phyloP scores from a whole-genome alignment of 2,113 vertebrate genomes.

The Aphyosemion australe region DNA sequence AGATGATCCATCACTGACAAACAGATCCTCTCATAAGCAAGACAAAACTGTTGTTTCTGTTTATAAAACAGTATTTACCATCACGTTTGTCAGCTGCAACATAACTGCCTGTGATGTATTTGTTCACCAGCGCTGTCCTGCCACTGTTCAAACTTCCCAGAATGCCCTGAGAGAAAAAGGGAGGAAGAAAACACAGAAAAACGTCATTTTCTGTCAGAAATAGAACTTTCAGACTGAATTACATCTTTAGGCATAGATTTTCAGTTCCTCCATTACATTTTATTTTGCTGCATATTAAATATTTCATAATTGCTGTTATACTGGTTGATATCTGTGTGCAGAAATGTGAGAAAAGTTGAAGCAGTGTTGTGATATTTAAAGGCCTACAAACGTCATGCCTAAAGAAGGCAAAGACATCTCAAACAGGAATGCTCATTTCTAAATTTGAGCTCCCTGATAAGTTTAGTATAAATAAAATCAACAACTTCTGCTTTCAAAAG shows the following conservation, averaged over 20 bases:
- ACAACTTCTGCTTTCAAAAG: no score
- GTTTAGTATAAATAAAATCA: no score
- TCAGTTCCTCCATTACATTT: neutral
- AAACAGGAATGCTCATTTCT: no score
- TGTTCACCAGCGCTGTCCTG: conserved; percentile 90
- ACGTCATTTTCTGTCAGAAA: neutral
- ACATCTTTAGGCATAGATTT: neutral
- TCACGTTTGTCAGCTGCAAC: conserved; percentile 86
- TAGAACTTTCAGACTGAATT: neutral
- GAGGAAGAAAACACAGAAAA: conserved; percentile 21
- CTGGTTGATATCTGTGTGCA: neutral
- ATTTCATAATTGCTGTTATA: neutral
- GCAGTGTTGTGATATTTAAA: no score
- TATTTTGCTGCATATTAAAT: neutral
- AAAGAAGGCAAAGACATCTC: neutral
- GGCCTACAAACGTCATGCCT: no score
- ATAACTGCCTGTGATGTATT: conserved; percentile 93
- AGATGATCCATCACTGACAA: neutral
- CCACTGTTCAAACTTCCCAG: conserved; percentile 89
- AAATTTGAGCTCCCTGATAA: no score
- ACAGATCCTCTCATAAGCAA: neutral
- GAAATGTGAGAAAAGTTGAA: neutral
- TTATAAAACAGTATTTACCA: conserved; percentile 71
- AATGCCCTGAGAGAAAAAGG: conserved; percentile 81
- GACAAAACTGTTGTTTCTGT: neutral